Evolutionary conservation across 37 sponge, comb jelly and placozoan genomes (phyloP).

Genomic region (Axinella damicornis): DNA sequence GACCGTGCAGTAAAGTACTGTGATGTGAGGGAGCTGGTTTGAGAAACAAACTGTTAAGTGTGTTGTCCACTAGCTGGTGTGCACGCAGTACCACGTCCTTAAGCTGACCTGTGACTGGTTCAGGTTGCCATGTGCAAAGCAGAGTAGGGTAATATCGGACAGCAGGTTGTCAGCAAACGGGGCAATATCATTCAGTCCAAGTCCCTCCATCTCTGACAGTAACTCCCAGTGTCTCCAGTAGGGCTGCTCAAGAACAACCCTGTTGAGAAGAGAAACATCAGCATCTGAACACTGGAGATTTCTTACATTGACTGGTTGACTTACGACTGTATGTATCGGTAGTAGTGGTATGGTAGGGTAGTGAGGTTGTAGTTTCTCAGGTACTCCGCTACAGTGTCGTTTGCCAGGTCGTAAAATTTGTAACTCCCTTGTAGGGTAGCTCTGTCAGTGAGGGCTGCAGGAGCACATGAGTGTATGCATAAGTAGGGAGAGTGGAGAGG

Average conservation of each 20-base stretch:
- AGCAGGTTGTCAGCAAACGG: neutral
- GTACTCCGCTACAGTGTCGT: neutral
- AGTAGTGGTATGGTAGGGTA: slow-evolving; percentile 45
- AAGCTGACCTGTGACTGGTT: slow-evolving; percentile 27
- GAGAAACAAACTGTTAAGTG: neutral
- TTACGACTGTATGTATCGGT: slow-evolving; percentile 64
- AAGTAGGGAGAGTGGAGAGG: neutral
- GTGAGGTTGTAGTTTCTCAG: slow-evolving; percentile 64
- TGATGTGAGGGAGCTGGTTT: no score
- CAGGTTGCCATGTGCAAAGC: slow-evolving; percentile 68
- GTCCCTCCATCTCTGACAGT: neutral
- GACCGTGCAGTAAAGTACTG: neutral
- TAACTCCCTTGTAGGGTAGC: neutral
- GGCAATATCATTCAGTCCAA: neutral
- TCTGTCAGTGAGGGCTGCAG: no score
- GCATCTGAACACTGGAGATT: no score
- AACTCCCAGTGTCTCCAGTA: slow-evolving; percentile 52
- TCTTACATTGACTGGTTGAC: no score
- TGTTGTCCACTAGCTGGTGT: no score
- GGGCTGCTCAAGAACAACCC: slow-evolving; percentile 65
- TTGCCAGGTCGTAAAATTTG: slow-evolving; percentile 19
- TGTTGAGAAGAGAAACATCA: neutral
- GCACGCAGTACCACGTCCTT: no score
- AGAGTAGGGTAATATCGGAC: slow-evolving; percentile 17
- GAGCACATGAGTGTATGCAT: neutral